Base-by-base conservation (phyloP, 2,888 invertebrate species). In the Ormyrus labotus region DNA sequence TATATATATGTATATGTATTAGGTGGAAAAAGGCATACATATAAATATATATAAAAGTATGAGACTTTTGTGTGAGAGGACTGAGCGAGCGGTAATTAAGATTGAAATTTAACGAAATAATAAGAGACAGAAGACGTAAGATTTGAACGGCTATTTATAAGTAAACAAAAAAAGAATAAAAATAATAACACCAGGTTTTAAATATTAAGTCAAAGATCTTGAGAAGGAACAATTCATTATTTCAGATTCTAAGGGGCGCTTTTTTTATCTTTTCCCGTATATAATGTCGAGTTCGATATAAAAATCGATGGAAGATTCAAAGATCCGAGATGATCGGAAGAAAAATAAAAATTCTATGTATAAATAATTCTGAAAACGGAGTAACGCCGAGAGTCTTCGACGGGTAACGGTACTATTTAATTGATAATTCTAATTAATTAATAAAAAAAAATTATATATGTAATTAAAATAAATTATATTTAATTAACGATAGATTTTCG, bases 401-500 rank as follows among this genome's bases (percentile, higher is more conserved):
- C 80, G 75, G 83, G 80, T 84, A 81, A 83, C 81, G 84, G 84
- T 84, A 84, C 85, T 87, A 85, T 86, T 86, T 85, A 84, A 87
- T 85, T 86, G 82, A 78, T 85, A 85, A 82, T 84, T 83, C 70
- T 84, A 83, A 78, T 74, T 69, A 78, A 74, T 77, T 81, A 70
- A 75, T 70, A 75, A 82, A 63, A 82, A 76, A 80, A 83, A 83
- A 86, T 83, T 80, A 81, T 83, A 85, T 81, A 82, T 82, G 83
- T 83, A 84, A 84, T 84, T 34, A 82, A 83, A 86, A 83, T 82
- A 86, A 86, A 83, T 84, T 85, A 85, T 86, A 86, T 85, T 87
- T 86, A 86, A 85, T 83, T 86, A 85, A 85, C 61, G 69, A 83
- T 84, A 85, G 82, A 83, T 84, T 85, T 83, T 84, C 72, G 80